Evolutionary conservation across 2,888 invertebrate species (phyloP).

Genomic region (Caenorhabditis plicata): DNA sequence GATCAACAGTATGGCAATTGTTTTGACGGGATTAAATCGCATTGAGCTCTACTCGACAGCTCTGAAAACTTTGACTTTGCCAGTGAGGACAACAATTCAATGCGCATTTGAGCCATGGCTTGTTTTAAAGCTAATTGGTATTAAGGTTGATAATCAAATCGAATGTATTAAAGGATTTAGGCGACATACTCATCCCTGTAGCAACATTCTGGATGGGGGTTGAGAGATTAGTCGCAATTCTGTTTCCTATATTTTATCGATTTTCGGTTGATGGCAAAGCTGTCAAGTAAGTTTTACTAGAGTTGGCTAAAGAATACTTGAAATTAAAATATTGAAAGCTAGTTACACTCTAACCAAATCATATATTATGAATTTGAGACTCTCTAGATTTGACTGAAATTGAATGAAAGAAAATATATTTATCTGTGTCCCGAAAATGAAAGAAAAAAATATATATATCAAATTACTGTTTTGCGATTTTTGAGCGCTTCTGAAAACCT

Average conservation of each 20-base stretch:
- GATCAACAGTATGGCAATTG: constrained; percentile 46
- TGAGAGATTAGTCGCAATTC: constrained; percentile 43
- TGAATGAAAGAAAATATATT: no score
- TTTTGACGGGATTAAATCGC: constrained; percentile 49
- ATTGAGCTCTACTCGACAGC: constrained; percentile 45
- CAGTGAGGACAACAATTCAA: constrained; percentile 42
- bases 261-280: constrained; percentile 41
- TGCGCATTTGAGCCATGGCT: constrained; percentile 50
- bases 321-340: no score
- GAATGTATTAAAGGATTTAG: constrained; percentile 24
- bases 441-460: no score
- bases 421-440: no score
- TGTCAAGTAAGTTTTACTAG: no score
- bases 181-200: constrained; percentile 44
- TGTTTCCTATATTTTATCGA: constrained; percentile 44
- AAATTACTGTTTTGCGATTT: no score
- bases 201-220: constrained; percentile 51
- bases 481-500: no score
- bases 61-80: constrained; percentile 24
- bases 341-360: no score
- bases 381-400: no score
- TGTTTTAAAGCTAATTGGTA: constrained; percentile 46
- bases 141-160: background rate
- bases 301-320: no score
- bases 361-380: no score